A percentile compares a stretch with the other conserved stretches of the same genome.
Conservation (phyloP, 2,888 invertebrate species). For the Acanthococcus lagerstroemiae region DNA sequence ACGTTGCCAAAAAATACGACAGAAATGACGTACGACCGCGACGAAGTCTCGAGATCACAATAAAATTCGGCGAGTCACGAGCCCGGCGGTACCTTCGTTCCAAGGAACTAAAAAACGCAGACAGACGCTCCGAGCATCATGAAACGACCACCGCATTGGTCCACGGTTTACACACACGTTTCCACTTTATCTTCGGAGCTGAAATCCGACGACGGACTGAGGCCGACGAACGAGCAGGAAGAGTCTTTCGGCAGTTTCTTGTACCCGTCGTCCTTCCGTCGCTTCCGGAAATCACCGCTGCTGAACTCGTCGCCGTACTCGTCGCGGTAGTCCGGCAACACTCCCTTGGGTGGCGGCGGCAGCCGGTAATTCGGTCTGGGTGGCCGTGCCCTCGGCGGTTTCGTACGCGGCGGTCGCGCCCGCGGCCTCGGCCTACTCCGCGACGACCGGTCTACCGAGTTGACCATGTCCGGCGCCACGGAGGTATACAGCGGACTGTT, state of each 20-base stretch:
- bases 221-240: not conserved
- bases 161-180: slow-evolving; percentile 5
- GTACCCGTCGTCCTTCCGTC: slow-evolving; percentile 5
- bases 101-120: no score
- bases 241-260: slow-evolving; percentile 1
- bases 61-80: no score
- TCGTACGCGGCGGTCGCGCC: not conserved
- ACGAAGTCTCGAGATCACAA: no score
- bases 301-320: not conserved
- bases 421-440: not conserved
- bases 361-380: not conserved
- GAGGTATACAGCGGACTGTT: slow-evolving; percentile 23
- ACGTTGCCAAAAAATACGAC: no score
- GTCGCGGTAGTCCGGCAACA: not conserved
- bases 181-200: slow-evolving; percentile 22
- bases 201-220: not conserved
- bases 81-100: no score
- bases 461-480: slow-evolving; percentile 13
- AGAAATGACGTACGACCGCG: no score
- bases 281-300: not conserved
- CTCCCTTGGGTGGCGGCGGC: slow-evolving; percentile 2
- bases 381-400: not conserved
- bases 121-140: no score
- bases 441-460: slow-evolving; percentile 7
- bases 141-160: no score